Conservation (phyloP, 1,140 invertebrate genomes). For the Arion vulgaris region DNA sequence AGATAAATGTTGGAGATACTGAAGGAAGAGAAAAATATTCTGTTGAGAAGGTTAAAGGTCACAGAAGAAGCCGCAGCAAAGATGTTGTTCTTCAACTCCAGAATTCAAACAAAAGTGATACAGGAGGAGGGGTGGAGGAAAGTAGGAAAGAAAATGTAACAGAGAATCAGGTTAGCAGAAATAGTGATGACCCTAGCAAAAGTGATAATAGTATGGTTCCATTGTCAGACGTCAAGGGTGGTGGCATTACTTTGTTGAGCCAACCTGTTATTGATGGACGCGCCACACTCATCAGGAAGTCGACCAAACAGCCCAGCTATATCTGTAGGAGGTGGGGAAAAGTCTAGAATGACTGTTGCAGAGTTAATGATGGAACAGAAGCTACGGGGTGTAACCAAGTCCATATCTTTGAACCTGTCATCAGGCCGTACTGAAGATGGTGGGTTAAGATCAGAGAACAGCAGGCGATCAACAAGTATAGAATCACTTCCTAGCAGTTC, state of each 20-base stretch:
- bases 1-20: neutral
- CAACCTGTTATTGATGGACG: constrained; percentile 56
- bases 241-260: constrained; percentile 17
- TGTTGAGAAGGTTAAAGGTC: constrained; percentile 38
- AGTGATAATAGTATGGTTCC: constrained; percentile 27
- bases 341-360: constrained; percentile 20
- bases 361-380: constrained; percentile 49
- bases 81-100: constrained; percentile 42
- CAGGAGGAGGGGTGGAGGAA: neutral
- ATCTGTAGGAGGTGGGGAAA: constrained; percentile 31
- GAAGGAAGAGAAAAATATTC: neutral
- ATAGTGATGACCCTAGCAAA: constrained; percentile 24
- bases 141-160: neutral
- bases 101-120: constrained; percentile 43
- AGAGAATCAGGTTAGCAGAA: constrained; percentile 7
- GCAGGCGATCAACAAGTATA: constrained; percentile 36
- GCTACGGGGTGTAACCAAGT: constrained; percentile 43
- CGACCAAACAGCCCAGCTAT: constrained; percentile 54
- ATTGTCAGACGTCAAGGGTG: constrained; percentile 24
- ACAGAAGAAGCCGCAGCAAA: constrained; percentile 48
- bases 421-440: constrained; percentile 30
- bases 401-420: constrained; percentile 38
- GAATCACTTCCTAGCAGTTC: constrained; percentile 44
- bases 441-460: constrained; percentile 28
- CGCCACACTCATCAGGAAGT: constrained; percentile 53